Percentiles rank a stretch among this genome's conserved stretches.
Conservation (phyloP, 2,113 vertebrate species). For the Mesocricetus auratus region DNA sequence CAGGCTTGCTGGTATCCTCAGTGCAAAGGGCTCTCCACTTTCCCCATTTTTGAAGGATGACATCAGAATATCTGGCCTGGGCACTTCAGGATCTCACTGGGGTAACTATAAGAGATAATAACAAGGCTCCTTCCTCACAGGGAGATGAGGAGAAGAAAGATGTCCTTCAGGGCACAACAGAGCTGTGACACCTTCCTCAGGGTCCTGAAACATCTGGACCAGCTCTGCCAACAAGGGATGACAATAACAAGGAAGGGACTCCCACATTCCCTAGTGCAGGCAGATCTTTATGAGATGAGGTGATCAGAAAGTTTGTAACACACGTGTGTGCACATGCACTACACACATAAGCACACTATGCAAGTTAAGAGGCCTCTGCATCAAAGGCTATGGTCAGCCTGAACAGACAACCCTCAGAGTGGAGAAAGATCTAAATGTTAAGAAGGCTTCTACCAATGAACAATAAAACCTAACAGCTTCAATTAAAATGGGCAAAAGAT, state of each 20-base stretch:
- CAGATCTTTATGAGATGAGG: not conserved
- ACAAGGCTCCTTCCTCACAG: not conserved
- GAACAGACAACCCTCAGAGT: not conserved
- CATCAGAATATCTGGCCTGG: not conserved
- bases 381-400: not conserved
- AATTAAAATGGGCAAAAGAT: not conserved
- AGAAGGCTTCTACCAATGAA: not conserved
- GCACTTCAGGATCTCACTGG: not conserved
- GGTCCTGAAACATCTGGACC: not conserved
- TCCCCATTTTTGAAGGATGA: not conserved
- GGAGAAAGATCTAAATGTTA: not conserved
- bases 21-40: not conserved
- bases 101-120: not conserved
- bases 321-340: not conserved
- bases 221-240: not conserved
- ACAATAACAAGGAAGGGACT: not conserved
- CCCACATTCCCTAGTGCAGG: too few relatives aligned
- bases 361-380: not conserved
- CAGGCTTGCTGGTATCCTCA: not conserved
- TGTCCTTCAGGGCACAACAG: not conserved
- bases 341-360: not conserved
- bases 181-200: not conserved
- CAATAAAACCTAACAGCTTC: not conserved
- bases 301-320: not conserved
- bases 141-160: not conserved